These are phyloP conservation scores for Mythimna lalbum DNA, from an alignment of 2,888 invertebrate genomes.

Conservation along the genomic window DNA sequence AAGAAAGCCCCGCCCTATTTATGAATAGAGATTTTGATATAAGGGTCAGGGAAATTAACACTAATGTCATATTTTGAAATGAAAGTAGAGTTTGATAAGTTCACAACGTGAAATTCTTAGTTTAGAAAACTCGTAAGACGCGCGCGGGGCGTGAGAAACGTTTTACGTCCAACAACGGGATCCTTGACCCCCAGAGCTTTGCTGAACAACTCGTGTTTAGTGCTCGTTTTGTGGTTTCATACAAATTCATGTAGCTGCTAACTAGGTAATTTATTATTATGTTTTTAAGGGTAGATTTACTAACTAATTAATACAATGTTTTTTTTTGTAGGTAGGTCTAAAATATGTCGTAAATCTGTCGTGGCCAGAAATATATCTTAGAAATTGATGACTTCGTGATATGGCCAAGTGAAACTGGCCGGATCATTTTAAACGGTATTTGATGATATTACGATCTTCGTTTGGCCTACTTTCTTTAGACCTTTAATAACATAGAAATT, in stretches of 20 bases:
- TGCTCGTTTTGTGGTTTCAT: neutral
- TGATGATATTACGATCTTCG: too few species aligned
- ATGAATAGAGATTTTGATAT: too few species aligned
- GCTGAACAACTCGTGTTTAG: neutral
- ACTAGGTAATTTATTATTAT: neutral
- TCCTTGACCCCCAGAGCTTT: conserved; percentile 4
- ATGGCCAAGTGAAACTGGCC: too few species aligned
- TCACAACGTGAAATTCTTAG: neutral
- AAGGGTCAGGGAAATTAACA: neutral
- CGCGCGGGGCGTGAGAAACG: neutral
- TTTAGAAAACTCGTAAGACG: neutral
- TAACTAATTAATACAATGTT: neutral
- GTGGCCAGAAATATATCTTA: too few species aligned
- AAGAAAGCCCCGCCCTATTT: neutral
- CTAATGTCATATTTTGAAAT: neutral
- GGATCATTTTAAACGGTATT: too few species aligned
- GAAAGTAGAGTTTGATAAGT: neutral
- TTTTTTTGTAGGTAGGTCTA: neutral
- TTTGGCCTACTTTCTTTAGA: too few species aligned
- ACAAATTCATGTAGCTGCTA: neutral
- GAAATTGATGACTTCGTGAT: too few species aligned
- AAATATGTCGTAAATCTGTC: too few species aligned
- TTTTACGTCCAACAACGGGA: neutral
- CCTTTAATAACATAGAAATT: too few species aligned
- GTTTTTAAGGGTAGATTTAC: neutral